These are phyloP conservation scores for Cantharis nigra DNA, from an alignment of 2,888 invertebrate genomes.

Conservation along the genomic window DNA sequence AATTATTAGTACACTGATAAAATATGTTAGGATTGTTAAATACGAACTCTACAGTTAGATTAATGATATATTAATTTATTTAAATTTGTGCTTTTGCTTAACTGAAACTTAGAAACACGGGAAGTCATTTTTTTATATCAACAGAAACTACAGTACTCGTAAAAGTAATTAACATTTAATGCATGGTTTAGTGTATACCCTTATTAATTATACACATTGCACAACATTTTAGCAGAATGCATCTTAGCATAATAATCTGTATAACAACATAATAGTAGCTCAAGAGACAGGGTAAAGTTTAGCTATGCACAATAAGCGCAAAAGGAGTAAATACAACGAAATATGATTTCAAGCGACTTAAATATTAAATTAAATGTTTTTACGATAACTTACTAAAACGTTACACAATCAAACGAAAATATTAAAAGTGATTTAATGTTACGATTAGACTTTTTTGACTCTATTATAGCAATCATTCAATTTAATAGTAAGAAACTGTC, in stretches of 20 bases:
- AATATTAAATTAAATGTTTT: background rate
- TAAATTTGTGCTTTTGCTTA: background rate
- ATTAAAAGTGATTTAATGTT: background rate
- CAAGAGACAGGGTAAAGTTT: background rate
- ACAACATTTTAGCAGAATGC: slow-evolving; percentile 16
- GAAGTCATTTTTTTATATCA: background rate
- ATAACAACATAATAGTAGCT: background rate
- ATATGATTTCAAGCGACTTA: background rate
- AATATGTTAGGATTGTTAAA: background rate
- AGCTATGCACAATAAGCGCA: background rate
- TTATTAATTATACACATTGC: slow-evolving; percentile 25
- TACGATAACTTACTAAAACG: background rate
- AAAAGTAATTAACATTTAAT: slow-evolving; percentile 23
- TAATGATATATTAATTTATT: background rate
- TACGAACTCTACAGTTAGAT: background rate
- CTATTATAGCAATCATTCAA: slow-evolving; percentile 6
- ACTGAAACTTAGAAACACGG: background rate
- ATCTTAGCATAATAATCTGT: slow-evolving; percentile 16
- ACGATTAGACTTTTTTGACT: background rate
- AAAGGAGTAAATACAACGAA: background rate
- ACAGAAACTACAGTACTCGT: background rate
- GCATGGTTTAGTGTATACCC: slow-evolving; percentile 18
- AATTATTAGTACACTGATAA: too few relatives aligned
- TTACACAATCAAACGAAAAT: background rate
- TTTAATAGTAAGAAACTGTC: slow-evolving; percentile 6